Conservation (phyloP, 2,797 vertebrate genomes). For the Clarias fuscus region DNA sequence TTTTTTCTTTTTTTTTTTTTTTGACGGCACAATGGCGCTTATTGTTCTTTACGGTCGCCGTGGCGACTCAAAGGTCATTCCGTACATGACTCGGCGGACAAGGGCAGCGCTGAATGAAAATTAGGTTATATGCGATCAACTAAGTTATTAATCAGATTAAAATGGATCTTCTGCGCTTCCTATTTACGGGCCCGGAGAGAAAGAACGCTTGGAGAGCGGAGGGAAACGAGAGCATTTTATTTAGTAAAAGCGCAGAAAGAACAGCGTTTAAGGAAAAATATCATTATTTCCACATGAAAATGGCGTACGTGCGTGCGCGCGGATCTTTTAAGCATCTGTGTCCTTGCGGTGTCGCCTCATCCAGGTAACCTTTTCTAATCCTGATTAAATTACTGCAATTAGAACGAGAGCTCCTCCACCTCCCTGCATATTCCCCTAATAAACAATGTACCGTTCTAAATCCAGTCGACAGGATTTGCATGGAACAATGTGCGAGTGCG, state of each 20-base stretch:
- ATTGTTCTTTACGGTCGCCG: slow-evolving; percentile 94
- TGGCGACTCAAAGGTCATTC: slow-evolving; percentile 97
- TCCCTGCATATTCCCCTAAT: slow-evolving; percentile 73
- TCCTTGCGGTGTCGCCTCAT: slow-evolving; percentile 68
- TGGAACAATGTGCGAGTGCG: slow-evolving; percentile 69
- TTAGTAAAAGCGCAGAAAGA: slow-evolving; percentile 63
- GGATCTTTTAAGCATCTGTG: slow-evolving; percentile 61
- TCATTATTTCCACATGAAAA: slow-evolving; percentile 31
- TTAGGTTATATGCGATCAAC: slow-evolving; percentile 99
- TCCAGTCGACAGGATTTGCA: slow-evolving; percentile 78
- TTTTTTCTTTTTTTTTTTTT: slow-evolving; percentile 49
- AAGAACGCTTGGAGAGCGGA: slow-evolving; percentile 49
- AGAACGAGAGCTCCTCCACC: slow-evolving; percentile 73
- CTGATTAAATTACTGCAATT: slow-evolving; percentile 82
- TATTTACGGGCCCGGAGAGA: slow-evolving; percentile 81
- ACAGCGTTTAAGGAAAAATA: slow-evolving; percentile 43
- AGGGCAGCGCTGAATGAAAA: slow-evolving; percentile 98
- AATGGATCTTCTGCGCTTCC: slow-evolving; percentile 91
- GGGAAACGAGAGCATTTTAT: slow-evolving; percentile 71
- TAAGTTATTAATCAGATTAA: slow-evolving; percentile 99
- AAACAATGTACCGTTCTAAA: slow-evolving; percentile 77
- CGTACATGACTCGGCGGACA: slow-evolving; percentile 92
- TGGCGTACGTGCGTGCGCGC: slow-evolving; percentile 24
- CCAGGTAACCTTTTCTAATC: slow-evolving; percentile 81
- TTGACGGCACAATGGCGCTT: slow-evolving; percentile 93